These are phyloP conservation scores for Cottus gobio DNA, from an alignment of 2,113 vertebrate genomes.

Conservation along the genomic window DNA sequence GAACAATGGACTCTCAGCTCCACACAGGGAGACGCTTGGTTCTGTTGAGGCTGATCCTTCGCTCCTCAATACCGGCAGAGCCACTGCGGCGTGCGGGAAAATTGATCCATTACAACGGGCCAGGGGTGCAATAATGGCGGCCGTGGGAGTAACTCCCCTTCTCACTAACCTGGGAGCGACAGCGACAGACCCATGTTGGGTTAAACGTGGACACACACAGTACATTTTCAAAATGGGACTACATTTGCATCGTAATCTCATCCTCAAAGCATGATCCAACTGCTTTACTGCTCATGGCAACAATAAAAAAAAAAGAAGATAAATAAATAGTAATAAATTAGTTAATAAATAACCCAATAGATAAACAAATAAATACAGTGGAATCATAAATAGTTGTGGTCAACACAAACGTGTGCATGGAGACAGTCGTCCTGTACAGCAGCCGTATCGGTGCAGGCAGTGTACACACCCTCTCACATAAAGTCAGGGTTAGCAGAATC, in stretches of 20 bases:
- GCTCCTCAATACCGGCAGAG: conserved; percentile 11
- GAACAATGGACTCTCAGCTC: conserved; percentile 4
- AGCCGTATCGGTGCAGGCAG: conserved; percentile 15
- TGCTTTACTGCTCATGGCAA: conserved; percentile 43
- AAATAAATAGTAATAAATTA: conserved; percentile 52
- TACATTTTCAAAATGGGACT: conserved; percentile 23
- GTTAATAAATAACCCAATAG: conserved; percentile 74
- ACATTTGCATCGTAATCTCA: conserved; percentile 47
- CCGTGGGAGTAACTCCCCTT: conserved; percentile 9
- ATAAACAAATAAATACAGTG: conserved; percentile 72
- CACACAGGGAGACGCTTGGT: neutral
- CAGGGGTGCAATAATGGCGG: conserved; percentile 4
- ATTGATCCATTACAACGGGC: conserved; percentile 12
- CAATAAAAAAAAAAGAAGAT: conserved; percentile 10
- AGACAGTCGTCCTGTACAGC: conserved; percentile 61
- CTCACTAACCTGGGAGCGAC: conserved; percentile 19
- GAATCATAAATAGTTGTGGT: conserved; percentile 69
- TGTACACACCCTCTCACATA: neutral
- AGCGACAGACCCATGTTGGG: neutral
- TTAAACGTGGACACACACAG: conserved; percentile 21
- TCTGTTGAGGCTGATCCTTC: conserved; percentile 13
- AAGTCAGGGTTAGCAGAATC: conserved; percentile 42
- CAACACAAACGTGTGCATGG: conserved; percentile 69
- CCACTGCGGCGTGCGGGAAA: conserved; percentile 21
- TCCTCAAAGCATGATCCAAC: conserved; percentile 42